These are phyloP conservation scores for Eupithecia centaureata DNA, from an alignment of 2,888 invertebrate genomes.

Conservation along the genomic window DNA sequence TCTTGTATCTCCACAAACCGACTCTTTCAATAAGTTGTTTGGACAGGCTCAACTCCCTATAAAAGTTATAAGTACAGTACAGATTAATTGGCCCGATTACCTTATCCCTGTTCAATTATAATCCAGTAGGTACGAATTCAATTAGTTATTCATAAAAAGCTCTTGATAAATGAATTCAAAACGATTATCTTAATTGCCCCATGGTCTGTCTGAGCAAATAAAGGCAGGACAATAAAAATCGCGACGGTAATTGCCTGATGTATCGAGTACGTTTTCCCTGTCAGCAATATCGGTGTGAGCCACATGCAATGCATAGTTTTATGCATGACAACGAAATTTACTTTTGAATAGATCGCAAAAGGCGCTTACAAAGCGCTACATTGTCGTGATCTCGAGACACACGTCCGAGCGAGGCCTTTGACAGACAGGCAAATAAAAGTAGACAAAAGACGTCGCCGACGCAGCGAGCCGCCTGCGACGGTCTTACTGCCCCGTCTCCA, in stretches of 20 bases:
- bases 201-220: conserved; percentile 42
- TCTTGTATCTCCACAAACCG: conserved; percentile 38
- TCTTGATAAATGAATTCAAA: conserved; percentile 41
- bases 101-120: conserved; percentile 41
- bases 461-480: conserved; percentile 13
- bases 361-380: conserved; percentile 72
- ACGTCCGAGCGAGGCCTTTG: conserved; percentile 67
- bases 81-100: conserved; percentile 45
- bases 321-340: conserved; percentile 80
- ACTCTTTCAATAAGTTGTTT: conserved; percentile 35
- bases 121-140: conserved; percentile 38
- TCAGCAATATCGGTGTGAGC: conserved; percentile 49
- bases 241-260: conserved; percentile 53
- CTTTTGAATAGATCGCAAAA: conserved; percentile 69
- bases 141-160: conserved; percentile 43
- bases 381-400: conserved; percentile 70
- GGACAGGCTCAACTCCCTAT: conserved; percentile 33
- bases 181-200: conserved; percentile 45
- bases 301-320: conserved; percentile 70
- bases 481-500: conserved; percentile 27
- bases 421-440: conserved; percentile 80
- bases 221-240: conserved; percentile 48
- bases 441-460: conserved; percentile 61
- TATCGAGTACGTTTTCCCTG: conserved; percentile 25
- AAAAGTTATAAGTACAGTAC: conserved; percentile 37